Evolutionary conservation across 2,797 vertebrate species (phyloP).

Genomic region (Enteromius unitaeniatus): DNA sequence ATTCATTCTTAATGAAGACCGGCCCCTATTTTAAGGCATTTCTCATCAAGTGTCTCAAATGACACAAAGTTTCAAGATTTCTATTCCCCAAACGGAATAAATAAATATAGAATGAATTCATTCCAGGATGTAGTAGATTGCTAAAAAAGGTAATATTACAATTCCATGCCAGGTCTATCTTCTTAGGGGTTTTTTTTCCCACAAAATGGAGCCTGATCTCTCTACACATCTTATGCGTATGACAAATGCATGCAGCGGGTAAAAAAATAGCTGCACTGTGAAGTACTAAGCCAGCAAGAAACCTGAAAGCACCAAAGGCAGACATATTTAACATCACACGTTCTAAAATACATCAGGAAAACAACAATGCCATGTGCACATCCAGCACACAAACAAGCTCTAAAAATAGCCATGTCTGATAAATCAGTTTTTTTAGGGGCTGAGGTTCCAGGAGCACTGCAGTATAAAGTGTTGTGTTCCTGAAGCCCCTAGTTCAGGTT

Average conservation of each 20-base stretch:
- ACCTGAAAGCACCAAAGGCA: slow-evolving; percentile 55
- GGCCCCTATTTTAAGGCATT: slow-evolving; percentile 72
- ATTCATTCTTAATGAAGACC: slow-evolving; percentile 75
- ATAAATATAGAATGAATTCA: slow-evolving; percentile 49
- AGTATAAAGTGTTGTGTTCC: slow-evolving; percentile 62
- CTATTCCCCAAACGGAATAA: slow-evolving; percentile 47
- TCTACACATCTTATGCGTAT: slow-evolving; percentile 30
- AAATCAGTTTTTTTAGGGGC: slow-evolving; percentile 68
- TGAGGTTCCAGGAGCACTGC: slow-evolving; percentile 63
- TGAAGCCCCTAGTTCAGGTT: slow-evolving; percentile 64
- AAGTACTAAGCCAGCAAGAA: slow-evolving; percentile 33
- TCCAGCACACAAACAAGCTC: slow-evolving; percentile 59
- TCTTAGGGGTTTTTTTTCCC: not conserved
- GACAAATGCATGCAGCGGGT: slow-evolving; percentile 37
- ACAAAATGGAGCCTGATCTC: slow-evolving; percentile 14
- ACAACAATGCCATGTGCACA: slow-evolving; percentile 51
- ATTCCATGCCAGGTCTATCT: not conserved
- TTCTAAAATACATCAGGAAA: slow-evolving; percentile 63
- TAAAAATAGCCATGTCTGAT: slow-evolving; percentile 77
- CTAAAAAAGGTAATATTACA: slow-evolving; percentile 44
- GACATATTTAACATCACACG: slow-evolving; percentile 48
- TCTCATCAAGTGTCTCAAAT: slow-evolving; percentile 65
- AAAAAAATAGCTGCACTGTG: slow-evolving; percentile 45
- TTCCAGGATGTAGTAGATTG: slow-evolving; percentile 40
- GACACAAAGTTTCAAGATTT: slow-evolving; percentile 60